These are phyloP conservation scores for Drosophila affinis DNA, from an alignment of 2,888 invertebrate species.

Conservation along the genomic window DNA sequence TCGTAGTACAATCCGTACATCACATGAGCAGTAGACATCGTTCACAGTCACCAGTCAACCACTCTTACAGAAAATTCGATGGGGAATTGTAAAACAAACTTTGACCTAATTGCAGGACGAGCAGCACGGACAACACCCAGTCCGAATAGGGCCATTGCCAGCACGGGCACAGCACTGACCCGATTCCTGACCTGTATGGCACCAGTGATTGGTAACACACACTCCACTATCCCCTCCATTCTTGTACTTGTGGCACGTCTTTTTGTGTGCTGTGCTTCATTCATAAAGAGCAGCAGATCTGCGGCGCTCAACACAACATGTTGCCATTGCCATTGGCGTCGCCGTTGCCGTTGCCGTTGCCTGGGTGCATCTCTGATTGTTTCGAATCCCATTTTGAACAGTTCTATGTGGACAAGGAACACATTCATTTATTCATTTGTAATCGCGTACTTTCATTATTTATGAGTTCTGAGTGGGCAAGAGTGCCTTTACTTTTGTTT, in stretches of 20 bases:
- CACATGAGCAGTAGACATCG: constrained; percentile 54
- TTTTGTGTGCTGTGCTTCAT: constrained; percentile 20
- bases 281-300: constrained; percentile 22
- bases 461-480: constrained; percentile 40
- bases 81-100: constrained; percentile 37
- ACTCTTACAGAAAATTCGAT: background rate
- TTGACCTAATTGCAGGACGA: constrained; percentile 69
- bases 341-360: background rate
- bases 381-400: constrained; percentile 13
- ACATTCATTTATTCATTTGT: constrained; percentile 2
- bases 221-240: background rate
- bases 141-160: constrained; percentile 44
- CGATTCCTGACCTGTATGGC: constrained; percentile 83
- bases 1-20: constrained; percentile 26
- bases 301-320: background rate
- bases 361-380: background rate
- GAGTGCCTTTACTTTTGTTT: constrained; percentile 24
- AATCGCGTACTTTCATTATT: constrained; percentile 25
- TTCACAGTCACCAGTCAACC: no score
- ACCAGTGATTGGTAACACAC: constrained; percentile 83
- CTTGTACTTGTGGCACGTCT: constrained; percentile 14
- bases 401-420: constrained; percentile 28
- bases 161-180: constrained; percentile 80
- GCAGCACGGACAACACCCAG: constrained; percentile 29
- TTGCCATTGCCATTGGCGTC: background rate